Evolutionary conservation across 2,797 vertebrate species (phyloP).

Genomic region (Otus scops): DNA sequence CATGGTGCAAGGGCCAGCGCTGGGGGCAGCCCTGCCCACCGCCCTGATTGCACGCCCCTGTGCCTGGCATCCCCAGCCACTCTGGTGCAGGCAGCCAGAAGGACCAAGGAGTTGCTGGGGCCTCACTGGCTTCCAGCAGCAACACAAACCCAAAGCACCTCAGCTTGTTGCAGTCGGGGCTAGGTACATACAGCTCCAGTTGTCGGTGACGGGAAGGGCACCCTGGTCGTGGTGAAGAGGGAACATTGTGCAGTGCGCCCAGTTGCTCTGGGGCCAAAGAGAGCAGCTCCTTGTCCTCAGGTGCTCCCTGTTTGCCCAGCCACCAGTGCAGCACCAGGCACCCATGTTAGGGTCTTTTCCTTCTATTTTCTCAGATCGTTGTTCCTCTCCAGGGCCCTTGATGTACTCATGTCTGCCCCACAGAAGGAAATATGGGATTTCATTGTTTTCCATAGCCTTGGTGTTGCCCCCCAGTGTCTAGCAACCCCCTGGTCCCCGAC

Average conservation of each 20-base stretch:
- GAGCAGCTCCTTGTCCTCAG: neutral
- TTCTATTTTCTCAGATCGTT: neutral
- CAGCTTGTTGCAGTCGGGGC: neutral
- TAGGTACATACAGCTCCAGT: neutral
- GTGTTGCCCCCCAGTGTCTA: neutral
- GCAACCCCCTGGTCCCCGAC: neutral
- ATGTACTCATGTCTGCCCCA: rapidly evolving
- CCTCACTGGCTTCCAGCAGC: neutral
- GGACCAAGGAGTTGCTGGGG: neutral
- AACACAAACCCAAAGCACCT: neutral
- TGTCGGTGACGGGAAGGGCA: neutral
- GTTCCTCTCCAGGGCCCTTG: no score
- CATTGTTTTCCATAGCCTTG: neutral
- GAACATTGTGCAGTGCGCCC: no score
- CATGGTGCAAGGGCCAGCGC: neutral
- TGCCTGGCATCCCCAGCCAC: neutral
- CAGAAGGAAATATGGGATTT: neutral
- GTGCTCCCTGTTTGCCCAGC: neutral
- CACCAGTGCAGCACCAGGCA: neutral
- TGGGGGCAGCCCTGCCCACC: neutral
- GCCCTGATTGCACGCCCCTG: neutral
- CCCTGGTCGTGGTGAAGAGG: rapidly evolving
- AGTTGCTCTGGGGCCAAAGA: neutral
- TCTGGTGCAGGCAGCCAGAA: neutral
- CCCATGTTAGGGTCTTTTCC: neutral